Percentiles rank a stretch among this genome's conserved stretches.
phyloP scores from a whole-genome alignment of 2,888 invertebrate genomes.

The Hanleya hanleyi region DNA sequence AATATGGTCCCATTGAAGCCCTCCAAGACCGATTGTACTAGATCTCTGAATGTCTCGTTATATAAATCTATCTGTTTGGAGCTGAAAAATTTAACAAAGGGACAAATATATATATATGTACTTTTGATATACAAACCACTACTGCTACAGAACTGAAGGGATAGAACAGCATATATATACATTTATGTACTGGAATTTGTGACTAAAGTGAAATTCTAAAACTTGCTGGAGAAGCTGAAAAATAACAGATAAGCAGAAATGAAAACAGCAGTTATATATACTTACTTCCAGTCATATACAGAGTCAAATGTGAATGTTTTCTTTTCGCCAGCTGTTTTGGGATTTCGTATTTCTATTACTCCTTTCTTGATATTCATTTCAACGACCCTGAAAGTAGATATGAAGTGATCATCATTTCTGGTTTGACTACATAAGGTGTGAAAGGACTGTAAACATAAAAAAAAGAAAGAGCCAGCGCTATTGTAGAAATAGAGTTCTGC shows the following conservation, averaged over 20 bases:
- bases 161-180: not conserved
- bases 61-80: conserved; percentile 94
- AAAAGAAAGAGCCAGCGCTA: too few relatives aligned
- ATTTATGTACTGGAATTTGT: not conserved
- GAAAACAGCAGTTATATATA: too few relatives aligned
- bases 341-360: conserved; percentile 91
- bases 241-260: too few relatives aligned
- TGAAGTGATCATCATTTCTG: too few relatives aligned
- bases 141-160: not conserved
- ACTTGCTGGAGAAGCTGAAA: too few relatives aligned
- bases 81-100: conserved; percentile 72
- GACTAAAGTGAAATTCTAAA: not conserved
- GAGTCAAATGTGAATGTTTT: conserved; percentile 98
- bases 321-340: conserved; percentile 79
- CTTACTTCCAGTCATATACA: conserved; percentile 90
- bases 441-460: too few relatives aligned
- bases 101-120: too few relatives aligned
- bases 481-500: too few relatives aligned
- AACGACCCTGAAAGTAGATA: conserved; percentile 81
- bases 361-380: conserved; percentile 90
- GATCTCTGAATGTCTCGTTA: conserved; percentile 94
- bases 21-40: conserved; percentile 95
- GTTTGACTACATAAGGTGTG: too few relatives aligned
- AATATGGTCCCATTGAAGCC: conserved; percentile 99
- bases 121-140: not conserved